Conservation (phyloP, 2,113 vertebrate genomes). For the Epinephelus moara region DNA sequence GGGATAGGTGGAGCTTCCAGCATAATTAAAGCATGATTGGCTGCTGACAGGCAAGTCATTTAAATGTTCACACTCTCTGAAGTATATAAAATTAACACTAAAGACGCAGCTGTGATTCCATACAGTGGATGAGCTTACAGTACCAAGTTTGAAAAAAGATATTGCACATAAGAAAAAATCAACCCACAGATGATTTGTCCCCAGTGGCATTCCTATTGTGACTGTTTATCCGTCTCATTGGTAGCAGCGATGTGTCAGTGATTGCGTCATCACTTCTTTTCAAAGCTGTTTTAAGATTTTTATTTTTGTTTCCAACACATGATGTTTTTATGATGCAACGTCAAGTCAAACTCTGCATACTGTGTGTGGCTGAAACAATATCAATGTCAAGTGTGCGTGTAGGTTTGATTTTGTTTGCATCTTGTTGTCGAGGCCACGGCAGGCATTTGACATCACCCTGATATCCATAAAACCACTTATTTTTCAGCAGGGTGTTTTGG, state of each 20-base stretch:
- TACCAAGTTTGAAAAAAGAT: too few relatives aligned
- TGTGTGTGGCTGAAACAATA: not conserved
- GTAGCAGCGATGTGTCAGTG: not conserved
- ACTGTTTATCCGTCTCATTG: not conserved
- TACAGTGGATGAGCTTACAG: too few relatives aligned
- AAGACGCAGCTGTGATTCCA: not conserved
- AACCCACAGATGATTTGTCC: not conserved
- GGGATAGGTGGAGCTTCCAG: not conserved
- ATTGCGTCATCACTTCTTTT: not conserved
- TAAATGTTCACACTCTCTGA: not conserved
- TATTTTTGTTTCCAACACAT: not conserved
- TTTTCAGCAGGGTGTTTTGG: not conserved
- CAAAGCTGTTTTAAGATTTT: not conserved
- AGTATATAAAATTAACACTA: not conserved
- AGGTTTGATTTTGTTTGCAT: not conserved
- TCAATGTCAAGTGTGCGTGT: too few relatives aligned
- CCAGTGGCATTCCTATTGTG: not conserved
- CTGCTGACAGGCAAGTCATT: conserved; percentile 15
- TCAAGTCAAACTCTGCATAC: not conserved
- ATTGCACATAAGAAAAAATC: too few relatives aligned
- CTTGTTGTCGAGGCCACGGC: not conserved
- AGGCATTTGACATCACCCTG: not conserved
- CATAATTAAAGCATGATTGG: conserved; percentile 26
- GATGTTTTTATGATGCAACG: not conserved
- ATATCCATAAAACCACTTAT: not conserved